Evolutionary conservation across 2,888 invertebrate species (phyloP).

Genomic region (Eulithis prunata): DNA sequence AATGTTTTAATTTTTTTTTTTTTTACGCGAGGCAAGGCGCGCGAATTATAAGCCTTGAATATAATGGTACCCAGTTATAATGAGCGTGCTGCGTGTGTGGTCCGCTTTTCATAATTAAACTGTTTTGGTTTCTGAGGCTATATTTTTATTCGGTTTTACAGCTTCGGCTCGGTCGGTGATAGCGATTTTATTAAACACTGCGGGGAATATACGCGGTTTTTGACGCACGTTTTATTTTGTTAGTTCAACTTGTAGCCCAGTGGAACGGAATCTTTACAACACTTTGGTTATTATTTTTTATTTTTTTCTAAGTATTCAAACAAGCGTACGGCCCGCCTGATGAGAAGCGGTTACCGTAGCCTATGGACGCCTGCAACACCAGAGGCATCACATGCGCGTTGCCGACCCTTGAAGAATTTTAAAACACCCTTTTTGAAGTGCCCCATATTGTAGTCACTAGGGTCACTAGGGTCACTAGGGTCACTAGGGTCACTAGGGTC

Average conservation of each 20-base stretch:
- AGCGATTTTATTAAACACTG: conserved; percentile 44
- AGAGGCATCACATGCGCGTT: too few species aligned
- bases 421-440: too few species aligned
- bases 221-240: conserved; percentile 37
- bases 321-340: too few species aligned
- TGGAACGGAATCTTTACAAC: too few species aligned
- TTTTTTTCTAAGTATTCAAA: too few species aligned
- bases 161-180: conserved; percentile 49
- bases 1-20: conserved; percentile 81
- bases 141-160: conserved; percentile 71
- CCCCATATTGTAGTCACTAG: too few species aligned
- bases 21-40: conserved; percentile 63
- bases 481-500: too few species aligned
- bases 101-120: conserved; percentile 69
- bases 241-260: not conserved
- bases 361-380: too few species aligned
- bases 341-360: too few species aligned
- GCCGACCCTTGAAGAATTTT: too few species aligned
- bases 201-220: conserved; percentile 18
- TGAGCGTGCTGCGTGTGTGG: conserved; percentile 81
- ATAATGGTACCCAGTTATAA: conserved; percentile 77
- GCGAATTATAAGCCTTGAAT: conserved; percentile 80
- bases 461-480: too few species aligned
- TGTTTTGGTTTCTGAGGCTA: conserved; percentile 64
- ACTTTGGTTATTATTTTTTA: too few species aligned